A percentile compares a stretch with the other conserved stretches of the same genome.
Evolutionary conservation across 2,113 vertebrate genomes (phyloP).

Genomic region (Pycnonotus jocosus): DNA sequence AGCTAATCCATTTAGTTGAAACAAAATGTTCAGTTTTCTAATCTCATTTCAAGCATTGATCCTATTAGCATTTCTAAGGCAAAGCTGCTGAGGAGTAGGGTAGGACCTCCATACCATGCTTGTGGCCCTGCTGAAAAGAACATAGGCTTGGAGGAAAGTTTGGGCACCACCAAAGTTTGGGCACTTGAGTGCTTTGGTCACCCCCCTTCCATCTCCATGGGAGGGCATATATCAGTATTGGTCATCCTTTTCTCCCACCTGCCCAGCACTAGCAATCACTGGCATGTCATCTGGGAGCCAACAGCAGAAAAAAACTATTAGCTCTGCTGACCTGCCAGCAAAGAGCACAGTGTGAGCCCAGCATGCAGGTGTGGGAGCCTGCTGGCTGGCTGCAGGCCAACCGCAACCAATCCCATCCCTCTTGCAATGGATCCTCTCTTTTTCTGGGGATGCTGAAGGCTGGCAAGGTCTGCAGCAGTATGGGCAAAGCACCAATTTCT

Average conservation of each 20-base stretch:
- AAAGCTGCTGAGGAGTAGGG: background rate
- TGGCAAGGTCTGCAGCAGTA: background rate
- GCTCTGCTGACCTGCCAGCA: background rate
- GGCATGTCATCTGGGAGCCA: background rate
- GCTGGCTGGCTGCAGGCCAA: background rate
- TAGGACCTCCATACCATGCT: background rate
- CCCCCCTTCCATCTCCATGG: background rate
- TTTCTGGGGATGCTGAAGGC: background rate
- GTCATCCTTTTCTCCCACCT: background rate
- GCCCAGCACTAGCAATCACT: background rate
- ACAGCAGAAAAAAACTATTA: background rate
- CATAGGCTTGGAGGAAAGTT: background rate
- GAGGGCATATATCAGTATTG: background rate
- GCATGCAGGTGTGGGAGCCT: background rate
- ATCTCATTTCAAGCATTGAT: slow-evolving; percentile 37
- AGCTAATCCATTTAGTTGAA: slow-evolving; percentile 50
- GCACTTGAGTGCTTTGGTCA: background rate
- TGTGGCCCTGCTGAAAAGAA: background rate
- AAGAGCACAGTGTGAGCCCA: background rate
- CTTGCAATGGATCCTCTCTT: background rate
- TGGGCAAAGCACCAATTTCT: background rate
- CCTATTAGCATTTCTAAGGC: slow-evolving; percentile 30
- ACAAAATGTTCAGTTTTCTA: slow-evolving; percentile 55
- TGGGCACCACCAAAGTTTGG: background rate
- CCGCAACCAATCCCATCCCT: background rate